Base-by-base conservation (phyloP, 2,888 invertebrate species). In the Bellardia bayeri region DNA sequence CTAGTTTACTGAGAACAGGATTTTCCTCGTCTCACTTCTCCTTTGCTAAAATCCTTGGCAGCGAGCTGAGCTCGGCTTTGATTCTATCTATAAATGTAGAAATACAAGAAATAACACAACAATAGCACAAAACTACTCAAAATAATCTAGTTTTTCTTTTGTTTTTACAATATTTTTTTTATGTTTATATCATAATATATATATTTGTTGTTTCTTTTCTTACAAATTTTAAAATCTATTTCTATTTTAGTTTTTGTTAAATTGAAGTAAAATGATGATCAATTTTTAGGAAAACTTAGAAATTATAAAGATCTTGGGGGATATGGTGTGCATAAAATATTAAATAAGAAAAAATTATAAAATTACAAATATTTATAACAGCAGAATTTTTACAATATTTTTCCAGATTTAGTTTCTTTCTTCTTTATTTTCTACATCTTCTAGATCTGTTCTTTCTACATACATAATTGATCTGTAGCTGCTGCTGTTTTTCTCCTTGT, bases 151-250 rank as follows among this genome's bases (percentile, higher is more conserved):
- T 61, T 83, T 76, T 76, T 61, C 58, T 23, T 84, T 84, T 83
- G 61, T 82, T 71, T 74, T 54, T 74, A 63, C 54, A 71, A 56
- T 64, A 23, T 78, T 74, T 51, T 83, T 75, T 64, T 63, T 63
- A 11, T 63, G 14, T 82, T 79, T 75, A 23, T 58, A 84, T 74
- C 40, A 85, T 68, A 40, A 69, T 85, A 78, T 83, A 76, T 69
- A 13, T 45, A 3, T 45, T 45, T 8, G 9, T 78, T 83, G 63
- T 54, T 74, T 68, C 23, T 56, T 79, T 64, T 81, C 69, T 75
- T 81, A 81, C 45, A 85, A 85, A 85, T 69, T 80, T 85, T 45
- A 80, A 80, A 69, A 80, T 82, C 80, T 80, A 78, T 54, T 68
- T 74, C 58, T 72, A 71, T 40, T 51, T 64, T 49, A 40, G 4